Evolutionary conservation across 2,113 vertebrate genomes (phyloP).

Genomic region (Pavo muticus): DNA sequence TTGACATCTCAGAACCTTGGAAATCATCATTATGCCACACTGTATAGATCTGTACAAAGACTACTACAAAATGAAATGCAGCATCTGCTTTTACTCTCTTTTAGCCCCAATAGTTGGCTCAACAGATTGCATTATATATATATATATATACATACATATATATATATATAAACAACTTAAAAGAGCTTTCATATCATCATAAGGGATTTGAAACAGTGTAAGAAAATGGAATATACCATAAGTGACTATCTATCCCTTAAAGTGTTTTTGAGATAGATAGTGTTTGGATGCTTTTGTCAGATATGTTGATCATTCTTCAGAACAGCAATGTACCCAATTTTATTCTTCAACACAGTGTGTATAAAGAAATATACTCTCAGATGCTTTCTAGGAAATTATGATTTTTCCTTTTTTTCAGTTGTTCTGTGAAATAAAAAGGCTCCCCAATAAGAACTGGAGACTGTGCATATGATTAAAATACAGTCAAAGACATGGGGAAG

Average conservation of each 20-base stretch:
- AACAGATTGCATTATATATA: not conserved
- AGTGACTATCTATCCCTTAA: not conserved
- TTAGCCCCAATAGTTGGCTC: not conserved
- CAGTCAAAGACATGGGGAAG: not conserved
- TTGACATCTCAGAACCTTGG: not conserved
- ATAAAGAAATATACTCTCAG: not conserved
- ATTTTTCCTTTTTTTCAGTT: constrained; percentile 23
- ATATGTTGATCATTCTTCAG: not conserved
- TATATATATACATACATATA: too few species aligned
- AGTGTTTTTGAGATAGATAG: not conserved
- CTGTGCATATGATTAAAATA: not conserved
- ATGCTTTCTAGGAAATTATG: not conserved
- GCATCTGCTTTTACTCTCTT: not conserved
- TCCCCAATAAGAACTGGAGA: not conserved
- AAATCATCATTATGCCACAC: not conserved
- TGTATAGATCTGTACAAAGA: not conserved
- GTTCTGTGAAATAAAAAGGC: not conserved
- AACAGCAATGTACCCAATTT: constrained; percentile 6
- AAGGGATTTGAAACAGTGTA: not conserved
- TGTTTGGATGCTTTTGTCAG: not conserved
- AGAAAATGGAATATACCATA: not conserved
- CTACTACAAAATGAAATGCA: not conserved
- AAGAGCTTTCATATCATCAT: not conserved
- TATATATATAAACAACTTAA: too few species aligned
- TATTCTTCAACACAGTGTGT: constrained; percentile 24